phyloP scores from a whole-genome alignment of 2,888 invertebrate species.

The Macaria notata region DNA sequence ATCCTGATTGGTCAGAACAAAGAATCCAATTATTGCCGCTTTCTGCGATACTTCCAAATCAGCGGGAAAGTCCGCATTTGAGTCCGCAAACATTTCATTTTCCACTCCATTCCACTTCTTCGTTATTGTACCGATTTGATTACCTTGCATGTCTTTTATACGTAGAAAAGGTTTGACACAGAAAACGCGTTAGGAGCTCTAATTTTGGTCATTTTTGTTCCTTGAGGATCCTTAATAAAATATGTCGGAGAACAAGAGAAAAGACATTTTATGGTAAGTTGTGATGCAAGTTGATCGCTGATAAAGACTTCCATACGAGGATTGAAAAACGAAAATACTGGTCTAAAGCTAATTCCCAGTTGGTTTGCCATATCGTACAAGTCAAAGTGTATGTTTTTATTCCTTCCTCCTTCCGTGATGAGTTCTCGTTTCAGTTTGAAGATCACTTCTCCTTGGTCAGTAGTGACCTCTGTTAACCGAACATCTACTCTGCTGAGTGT shows the following conservation, averaged over 20 bases:
- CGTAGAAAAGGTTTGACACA: neutral
- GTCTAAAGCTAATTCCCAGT: neutral
- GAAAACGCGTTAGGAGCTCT: conserved; percentile 2
- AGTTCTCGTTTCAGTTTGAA: conserved; percentile 1
- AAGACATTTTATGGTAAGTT: conserved; percentile 2
- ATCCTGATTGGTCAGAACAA: conserved; percentile 3
- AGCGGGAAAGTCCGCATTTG: conserved; percentile 3
- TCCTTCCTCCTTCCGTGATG: neutral
- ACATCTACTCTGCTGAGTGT: conserved; percentile 1
- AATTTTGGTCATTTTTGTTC: neutral
- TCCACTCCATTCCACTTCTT: conserved; percentile 2
- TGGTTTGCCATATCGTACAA: neutral
- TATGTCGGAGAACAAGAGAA: conserved; percentile 6
- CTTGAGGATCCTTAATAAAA: neutral
- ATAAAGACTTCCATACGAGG: conserved; percentile 2
- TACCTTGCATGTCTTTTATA: conserved; percentile 4
- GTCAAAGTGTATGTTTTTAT: neutral
- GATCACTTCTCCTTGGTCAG: conserved; percentile 2
- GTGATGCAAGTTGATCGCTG: neutral
- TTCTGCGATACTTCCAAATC: conserved; percentile 5
- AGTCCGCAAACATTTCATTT: neutral
- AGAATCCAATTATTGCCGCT: conserved; percentile 7
- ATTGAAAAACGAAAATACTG: neutral
- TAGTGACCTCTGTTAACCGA: neutral
- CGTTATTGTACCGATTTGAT: conserved; percentile 7